Evolutionary conservation across 35 echinoderm and acorn worm species (phyloP), one percentile per base, ranked within the genome.

Genomic region (Ophiothrix spiculata): DNA sequence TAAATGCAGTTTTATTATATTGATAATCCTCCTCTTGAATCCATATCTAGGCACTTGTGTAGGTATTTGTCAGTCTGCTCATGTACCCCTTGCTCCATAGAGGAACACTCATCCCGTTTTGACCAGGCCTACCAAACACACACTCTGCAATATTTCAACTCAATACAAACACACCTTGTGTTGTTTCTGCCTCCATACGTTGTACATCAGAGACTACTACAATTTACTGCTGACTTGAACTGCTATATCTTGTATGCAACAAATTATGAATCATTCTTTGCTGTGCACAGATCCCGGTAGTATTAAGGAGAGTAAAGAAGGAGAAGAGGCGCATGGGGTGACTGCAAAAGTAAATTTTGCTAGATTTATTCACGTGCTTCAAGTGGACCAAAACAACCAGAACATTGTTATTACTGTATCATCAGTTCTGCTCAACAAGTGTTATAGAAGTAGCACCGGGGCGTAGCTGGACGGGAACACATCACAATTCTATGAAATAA

Each of bases 311-410:
- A 69, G 60, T 69, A 10, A 19, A 49, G 42, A 49, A 49, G 42
- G 42, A 69, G 25, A n/a, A 69, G 60, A 69, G 60, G 60, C 60
- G 23, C 60, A 69, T 28, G 3, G 60, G 60, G 60, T 69, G 60
- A 69, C 60, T 28, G 60, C 60, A 12, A 12, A 69, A 69, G 60
- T 28, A 69, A 69, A 69, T 15, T 28, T 69, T 69, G 60, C 60
- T 69, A 28, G 29, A 69, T 69, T 69, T 69, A 28, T 69, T 69
- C 60, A 69, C 60, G 60, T 28, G 60, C 29, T 69, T 28, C 60
- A 69, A 69, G 60, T 69, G 60, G 60, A 69, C 60, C 60, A 69
- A 69, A 69, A 69, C 60, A 69, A 69, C 29, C 60, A 28, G 4
- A 15, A 25, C 17, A 69, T 69, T 69, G 60, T 69, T 69, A 69